Evolutionary conservation across 2,888 invertebrate species (phyloP).

Genomic region (Chorisops tibialis): DNA sequence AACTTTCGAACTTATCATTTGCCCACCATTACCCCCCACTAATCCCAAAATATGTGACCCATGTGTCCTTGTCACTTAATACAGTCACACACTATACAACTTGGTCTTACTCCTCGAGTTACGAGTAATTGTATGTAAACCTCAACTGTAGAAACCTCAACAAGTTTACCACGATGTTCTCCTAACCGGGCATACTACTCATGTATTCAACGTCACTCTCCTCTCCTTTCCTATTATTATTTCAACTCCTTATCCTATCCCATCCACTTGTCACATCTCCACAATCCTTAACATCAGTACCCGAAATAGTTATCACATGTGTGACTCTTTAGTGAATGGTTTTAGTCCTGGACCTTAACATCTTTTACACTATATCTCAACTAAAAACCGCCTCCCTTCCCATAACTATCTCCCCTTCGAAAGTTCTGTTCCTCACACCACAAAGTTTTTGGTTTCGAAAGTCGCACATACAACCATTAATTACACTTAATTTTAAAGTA

Average conservation of each 20-base stretch:
- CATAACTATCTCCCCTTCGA: too few relatives aligned
- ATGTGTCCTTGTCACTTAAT: slow-evolving; percentile 19
- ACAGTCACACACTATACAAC: slow-evolving; percentile 9
- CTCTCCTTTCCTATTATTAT: not conserved
- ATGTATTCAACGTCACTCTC: not conserved
- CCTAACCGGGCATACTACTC: not conserved
- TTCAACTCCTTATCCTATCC: not conserved
- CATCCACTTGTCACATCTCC: not conserved
- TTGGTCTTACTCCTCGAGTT: slow-evolving; percentile 6
- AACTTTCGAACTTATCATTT: not conserved
- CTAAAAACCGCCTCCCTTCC: too few relatives aligned
- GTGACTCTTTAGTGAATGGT: slow-evolving; percentile 14
- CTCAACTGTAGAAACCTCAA: slow-evolving; percentile 19
- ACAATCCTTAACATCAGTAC: too few relatives aligned
- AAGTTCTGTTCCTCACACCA: too few relatives aligned
- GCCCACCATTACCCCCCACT: too few relatives aligned
- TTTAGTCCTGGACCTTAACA: too few relatives aligned
- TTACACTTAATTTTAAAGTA: slow-evolving; percentile 33
- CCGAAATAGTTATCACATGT: slow-evolving; percentile 15
- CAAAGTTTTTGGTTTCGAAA: slow-evolving; percentile 18
- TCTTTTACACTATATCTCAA: too few relatives aligned
- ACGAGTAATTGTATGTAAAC: slow-evolving; percentile 7
- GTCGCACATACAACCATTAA: slow-evolving; percentile 30
- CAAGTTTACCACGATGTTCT: slow-evolving; percentile 20
- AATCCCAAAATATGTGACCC: slow-evolving; percentile 16